Base-by-base conservation (phyloP, 2,113 vertebrate genomes). In the Pangasianodon hypophthalmus region DNA sequence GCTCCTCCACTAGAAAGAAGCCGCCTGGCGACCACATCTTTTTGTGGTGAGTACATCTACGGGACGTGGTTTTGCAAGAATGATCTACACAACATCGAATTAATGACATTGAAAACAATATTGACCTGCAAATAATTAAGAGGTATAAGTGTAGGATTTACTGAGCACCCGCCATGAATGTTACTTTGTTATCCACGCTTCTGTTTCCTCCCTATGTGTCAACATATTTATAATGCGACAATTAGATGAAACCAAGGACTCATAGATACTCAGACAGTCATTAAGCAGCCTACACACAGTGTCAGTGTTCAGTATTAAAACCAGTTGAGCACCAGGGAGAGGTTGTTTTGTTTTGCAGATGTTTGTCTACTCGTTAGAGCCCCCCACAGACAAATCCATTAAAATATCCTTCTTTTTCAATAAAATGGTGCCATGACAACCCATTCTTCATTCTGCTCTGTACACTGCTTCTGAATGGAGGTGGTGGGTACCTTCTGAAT, bases 1-100 rank as follows among this genome's bases (percentile, higher is more conserved):
- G 98, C 98, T 8, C 98, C 98, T 11, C 98, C 98, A 0, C 92
- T 99, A 93, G 98, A 99, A 91, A 96, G 98, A 92, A 99, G 98
- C 93, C 96, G 98, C 84, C 93, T 99, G 92, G 98, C 97, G 52
- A 99, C 98, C 0, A 99, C 97, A 0, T 99, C 98, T 0, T 99
- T 99, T 90, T 99, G 98, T 93, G 98, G 98, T 99, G 93, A 96
- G 97, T 93, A 29, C 52, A 9, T 81, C 41, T 56, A 26, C 81
- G 32, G 84, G 0, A 62, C 2, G 69, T 44, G 10, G 29, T 67
- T 46, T 71, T 58, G 48, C 29, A 29, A 3, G 13, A 87, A 56
- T 64, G 4, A 37, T 18, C 29, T 69, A 37, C 18, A 44, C 3
- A 82, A 26, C n/a, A 54, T 44, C 64, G 8, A 32, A 41, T 14